Base-by-base conservation (phyloP, 1,140 invertebrate genomes). In the Odontomachus brunneus region DNA sequence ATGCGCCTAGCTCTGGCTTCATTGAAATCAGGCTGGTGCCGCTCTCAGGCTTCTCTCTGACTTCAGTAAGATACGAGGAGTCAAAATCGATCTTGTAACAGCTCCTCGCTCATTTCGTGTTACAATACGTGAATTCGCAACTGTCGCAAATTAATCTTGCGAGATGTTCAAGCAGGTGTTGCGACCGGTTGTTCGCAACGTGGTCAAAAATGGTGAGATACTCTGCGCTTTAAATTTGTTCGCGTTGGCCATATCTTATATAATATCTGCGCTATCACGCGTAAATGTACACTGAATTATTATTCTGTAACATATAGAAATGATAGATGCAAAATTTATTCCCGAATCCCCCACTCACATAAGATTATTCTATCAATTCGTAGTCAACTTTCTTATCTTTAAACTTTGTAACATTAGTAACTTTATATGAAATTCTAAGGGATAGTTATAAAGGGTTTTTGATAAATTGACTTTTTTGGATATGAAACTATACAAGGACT, bases 121-220 rank as follows among this genome's bases (percentile, higher is more conserved):
- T 22, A 53, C 11, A 24, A 44, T 69, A 48, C 7, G 2, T 9
- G 3, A 14, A 80, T 48, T 69, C 14, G 60, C 29, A 12, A 26
- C 12, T 78, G n/a, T 9, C 3, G 12, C 15, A 71, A 17, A 11
- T 29, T 19, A 69, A 69, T 69, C 0, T 5, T n/a, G 1, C 38
- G 81, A 78, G 73, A 91, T 91, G 89, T 44, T 89, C 0, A 82
- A 69, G 33, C 86, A 87, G 59, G 53, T 89, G 1, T 49, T 90
- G 17, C 83, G 85, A 26, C 86, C 86, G 59, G 33, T 90, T 12
- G 65, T 65, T 38, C 85, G 83, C 33, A 55, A 71, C 17, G 69
- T 65, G n/a, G 12, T 59, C 17, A 78, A 29, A 55, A 82, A 14
- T 65, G 84, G 90, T 91, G 59, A 86, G 38, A 24, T n/a, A 59